phyloP scores from a whole-genome alignment of 2,888 invertebrate species.

The Tanypteryx hageni region DNA sequence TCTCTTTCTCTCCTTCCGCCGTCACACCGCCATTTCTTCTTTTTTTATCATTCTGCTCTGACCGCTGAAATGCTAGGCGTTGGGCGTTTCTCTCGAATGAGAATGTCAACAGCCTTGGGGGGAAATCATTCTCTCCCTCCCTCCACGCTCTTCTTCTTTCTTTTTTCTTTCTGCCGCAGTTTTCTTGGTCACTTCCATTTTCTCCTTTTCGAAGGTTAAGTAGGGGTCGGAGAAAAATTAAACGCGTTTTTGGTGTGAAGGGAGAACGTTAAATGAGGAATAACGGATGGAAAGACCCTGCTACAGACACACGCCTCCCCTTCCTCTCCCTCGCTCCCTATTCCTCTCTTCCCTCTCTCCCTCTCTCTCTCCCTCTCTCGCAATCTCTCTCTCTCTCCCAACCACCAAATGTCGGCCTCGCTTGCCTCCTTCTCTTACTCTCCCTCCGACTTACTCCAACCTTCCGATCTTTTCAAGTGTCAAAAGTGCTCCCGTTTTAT shows the following conservation, averaged over 20 bases:
- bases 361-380: background rate
- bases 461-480: no score
- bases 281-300: background rate
- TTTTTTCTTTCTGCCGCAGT: background rate
- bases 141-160: background rate
- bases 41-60: background rate
- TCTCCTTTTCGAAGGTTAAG: background rate
- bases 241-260: background rate
- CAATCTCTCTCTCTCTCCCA: background rate
- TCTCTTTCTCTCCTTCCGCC: background rate
- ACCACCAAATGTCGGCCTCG: no score
- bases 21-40: background rate
- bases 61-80: background rate
- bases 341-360: background rate
- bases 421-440: no score
- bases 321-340: background rate
- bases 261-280: background rate
- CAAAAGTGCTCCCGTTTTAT: background rate
- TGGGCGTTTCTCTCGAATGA: background rate
- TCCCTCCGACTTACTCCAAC: no score
- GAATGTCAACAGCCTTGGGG: conserved; percentile 22
- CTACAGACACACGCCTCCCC: background rate
- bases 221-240: background rate
- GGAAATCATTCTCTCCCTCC: background rate
- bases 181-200: background rate